phyloP scores from a whole-genome alignment of 2,113 vertebrate species.

The Microtus oregoni region DNA sequence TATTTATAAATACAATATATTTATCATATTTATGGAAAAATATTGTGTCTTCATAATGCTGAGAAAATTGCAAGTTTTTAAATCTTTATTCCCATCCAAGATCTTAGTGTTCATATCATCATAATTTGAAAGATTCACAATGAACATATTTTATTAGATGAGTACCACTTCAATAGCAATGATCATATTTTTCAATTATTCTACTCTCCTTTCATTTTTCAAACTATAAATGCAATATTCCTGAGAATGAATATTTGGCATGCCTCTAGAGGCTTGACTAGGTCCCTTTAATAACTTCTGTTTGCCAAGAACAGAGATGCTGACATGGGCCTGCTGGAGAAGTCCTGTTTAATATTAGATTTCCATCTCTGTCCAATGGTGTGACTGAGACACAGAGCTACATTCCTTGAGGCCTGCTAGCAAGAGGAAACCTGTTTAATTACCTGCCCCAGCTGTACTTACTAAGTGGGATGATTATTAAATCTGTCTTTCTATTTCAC shows the following conservation, averaged over 20 bases:
- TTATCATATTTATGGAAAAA: neutral
- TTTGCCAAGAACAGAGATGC: conserved; percentile 59
- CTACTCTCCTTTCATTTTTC: conserved; percentile 67
- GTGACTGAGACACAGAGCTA: conserved; percentile 28
- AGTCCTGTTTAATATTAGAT: conserved; percentile 66
- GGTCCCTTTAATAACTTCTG: conserved; percentile 71
- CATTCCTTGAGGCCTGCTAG: conserved; percentile 65
- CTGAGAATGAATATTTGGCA: conserved; percentile 51
- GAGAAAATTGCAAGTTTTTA: neutral
- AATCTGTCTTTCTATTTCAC: conserved; percentile 75
- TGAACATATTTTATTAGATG: conserved; percentile 57
- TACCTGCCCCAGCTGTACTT: conserved; percentile 79
- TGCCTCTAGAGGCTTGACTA: conserved; percentile 20
- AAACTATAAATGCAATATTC: conserved; percentile 60
- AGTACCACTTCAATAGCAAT: conserved; percentile 33
- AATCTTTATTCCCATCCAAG: neutral
- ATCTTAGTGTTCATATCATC: conserved; percentile 10
- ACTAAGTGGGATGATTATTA: conserved; percentile 78
- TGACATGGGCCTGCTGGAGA: conserved; percentile 42
- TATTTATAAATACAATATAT: neutral
- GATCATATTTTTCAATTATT: conserved; percentile 61
- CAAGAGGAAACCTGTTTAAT: conserved; percentile 80
- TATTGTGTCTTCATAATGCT: neutral
- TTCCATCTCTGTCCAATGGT: conserved; percentile 57
- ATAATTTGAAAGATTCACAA: conserved; percentile 56